Conservation (phyloP, 2,888 invertebrate species). For the Idaea dimidiata region DNA sequence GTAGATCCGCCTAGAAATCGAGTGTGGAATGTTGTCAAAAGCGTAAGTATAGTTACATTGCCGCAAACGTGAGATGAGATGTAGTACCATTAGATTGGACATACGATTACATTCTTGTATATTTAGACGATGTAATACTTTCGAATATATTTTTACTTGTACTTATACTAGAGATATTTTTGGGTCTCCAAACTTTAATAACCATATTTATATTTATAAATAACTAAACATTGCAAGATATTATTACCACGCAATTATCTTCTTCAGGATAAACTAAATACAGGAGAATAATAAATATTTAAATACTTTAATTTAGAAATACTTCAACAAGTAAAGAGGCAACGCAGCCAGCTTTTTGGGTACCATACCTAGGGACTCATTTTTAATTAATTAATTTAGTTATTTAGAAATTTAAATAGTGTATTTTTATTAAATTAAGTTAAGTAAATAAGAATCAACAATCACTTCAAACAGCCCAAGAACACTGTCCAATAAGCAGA, state of each 20-base stretch:
- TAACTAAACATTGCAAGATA: no score
- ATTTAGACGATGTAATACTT: neutral
- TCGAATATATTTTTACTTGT: neutral
- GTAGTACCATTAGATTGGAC: neutral
- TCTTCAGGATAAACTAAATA: no score
- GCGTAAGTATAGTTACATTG: neutral
- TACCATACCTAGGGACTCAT: no score
- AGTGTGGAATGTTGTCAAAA: neutral
- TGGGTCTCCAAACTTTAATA: neutral
- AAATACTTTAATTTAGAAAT: no score
- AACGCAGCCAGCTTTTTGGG: no score
- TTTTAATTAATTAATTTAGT: no score
- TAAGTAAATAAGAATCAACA: neutral
- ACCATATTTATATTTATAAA: no score
- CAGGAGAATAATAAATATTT: no score
- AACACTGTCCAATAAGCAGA: neutral
- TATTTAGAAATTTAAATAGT: no score
- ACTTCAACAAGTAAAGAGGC: no score
- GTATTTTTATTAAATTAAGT: no score
- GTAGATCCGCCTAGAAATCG: neutral
- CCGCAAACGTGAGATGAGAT: neutral
- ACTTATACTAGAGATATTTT: neutral
- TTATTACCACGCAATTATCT: no score
- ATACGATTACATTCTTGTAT: neutral
- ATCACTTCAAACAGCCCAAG: neutral